Evolutionary conservation across 1,140 invertebrate genomes (phyloP).

Genomic region (Bacillus rossius): DNA sequence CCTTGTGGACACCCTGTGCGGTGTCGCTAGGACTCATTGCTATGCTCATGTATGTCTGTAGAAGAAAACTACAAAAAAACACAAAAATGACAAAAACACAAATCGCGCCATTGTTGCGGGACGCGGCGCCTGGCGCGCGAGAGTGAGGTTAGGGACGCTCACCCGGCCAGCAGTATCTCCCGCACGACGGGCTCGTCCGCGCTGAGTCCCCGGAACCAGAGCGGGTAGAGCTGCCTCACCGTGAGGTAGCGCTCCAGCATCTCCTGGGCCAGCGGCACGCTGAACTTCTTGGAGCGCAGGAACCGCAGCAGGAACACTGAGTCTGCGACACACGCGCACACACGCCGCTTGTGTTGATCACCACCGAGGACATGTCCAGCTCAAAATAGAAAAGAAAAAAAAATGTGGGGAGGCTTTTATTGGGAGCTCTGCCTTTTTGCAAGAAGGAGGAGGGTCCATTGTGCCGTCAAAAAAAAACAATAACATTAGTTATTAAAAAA

Average conservation of each 20-base stretch:
- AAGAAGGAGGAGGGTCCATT: background rate
- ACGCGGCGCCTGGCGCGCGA: too few relatives aligned
- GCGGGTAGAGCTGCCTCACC: constrained; percentile 70
- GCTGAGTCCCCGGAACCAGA: constrained; percentile 78
- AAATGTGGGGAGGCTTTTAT: background rate
- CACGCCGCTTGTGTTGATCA: background rate
- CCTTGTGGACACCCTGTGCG: too few relatives aligned
- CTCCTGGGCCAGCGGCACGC: constrained; percentile 73
- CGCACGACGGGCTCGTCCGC: constrained; percentile 59
- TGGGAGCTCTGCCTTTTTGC: background rate
- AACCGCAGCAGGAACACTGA: constrained; percentile 74
- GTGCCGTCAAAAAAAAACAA: background rate
- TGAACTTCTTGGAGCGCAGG: constrained; percentile 80
- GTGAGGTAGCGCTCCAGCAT: constrained; percentile 81
- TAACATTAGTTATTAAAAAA: background rate
- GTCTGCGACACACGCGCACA: constrained; percentile 44
- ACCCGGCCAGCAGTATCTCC: constrained; percentile 72
- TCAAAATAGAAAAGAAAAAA: background rate
- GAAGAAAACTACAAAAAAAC: too few relatives aligned
- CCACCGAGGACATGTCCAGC: background rate
- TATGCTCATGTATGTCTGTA: too few relatives aligned
- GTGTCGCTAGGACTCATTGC: too few relatives aligned
- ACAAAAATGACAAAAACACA: too few relatives aligned
- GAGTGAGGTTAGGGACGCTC: constrained; percentile 5
- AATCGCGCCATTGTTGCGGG: too few relatives aligned